phyloP scores from a whole-genome alignment of 2,113 vertebrate genomes.

The Amphiprion ocellaris region DNA sequence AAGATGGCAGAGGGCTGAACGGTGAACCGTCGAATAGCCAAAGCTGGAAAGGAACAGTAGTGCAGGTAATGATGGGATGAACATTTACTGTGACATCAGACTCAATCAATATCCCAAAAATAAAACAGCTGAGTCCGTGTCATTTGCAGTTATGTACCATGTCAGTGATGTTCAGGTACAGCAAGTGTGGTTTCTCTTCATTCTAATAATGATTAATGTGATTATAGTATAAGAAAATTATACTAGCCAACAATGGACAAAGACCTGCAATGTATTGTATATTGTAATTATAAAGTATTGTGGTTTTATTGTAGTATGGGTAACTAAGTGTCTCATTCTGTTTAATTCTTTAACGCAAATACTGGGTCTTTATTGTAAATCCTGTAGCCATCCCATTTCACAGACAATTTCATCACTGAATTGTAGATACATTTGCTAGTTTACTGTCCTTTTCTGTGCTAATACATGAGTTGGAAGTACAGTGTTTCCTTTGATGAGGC shows the following conservation, averaged over 20 bases:
- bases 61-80: constrained; percentile 31
- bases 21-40: constrained; percentile 16
- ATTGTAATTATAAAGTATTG: background rate
- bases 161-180: background rate
- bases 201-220: no score
- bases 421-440: no score
- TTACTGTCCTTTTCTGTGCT: no score
- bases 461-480: no score
- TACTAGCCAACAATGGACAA: no score
- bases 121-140: constrained; percentile 5
- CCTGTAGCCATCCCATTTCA: no score
- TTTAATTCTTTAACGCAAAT: background rate
- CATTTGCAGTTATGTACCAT: background rate
- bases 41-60: constrained; percentile 29
- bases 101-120: constrained; percentile 26
- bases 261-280: background rate
- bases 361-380: no score
- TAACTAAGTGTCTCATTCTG: background rate
- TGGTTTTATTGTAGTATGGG: background rate
- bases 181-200: no score
- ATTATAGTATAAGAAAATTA: no score
- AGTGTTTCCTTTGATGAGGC: no score
- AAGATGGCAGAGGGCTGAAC: constrained; percentile 45
- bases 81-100: constrained; percentile 35
- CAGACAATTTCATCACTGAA: no score